These are phyloP conservation scores for Euwallacea similis DNA, from an alignment of 1,140 invertebrate species.

Conservation along the genomic window DNA sequence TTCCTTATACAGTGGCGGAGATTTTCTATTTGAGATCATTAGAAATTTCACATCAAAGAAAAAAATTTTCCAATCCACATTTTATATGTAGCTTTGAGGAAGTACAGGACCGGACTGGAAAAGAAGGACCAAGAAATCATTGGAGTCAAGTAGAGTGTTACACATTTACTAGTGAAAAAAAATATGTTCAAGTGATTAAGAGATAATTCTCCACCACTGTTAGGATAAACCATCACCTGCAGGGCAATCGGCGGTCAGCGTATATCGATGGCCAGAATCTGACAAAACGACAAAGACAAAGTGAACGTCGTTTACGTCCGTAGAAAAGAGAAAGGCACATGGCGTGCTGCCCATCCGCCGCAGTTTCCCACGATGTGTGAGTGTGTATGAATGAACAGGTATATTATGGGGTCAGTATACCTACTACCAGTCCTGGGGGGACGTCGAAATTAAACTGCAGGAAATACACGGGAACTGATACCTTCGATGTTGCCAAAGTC, in stretches of 20 bases:
- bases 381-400: constrained; percentile 45
- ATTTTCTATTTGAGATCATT: not conserved
- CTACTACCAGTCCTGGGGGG: constrained; percentile 39
- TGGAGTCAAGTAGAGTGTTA: not conserved
- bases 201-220: constrained; percentile 22
- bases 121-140: not conserved
- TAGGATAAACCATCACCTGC: constrained; percentile 22
- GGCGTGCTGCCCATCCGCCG: constrained; percentile 33
- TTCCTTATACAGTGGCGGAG: constrained; percentile 25
- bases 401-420: constrained; percentile 46
- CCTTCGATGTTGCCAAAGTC: constrained; percentile 22
- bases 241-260: constrained; percentile 26
- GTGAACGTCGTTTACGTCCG: constrained; percentile 2
- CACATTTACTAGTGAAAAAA: not conserved
- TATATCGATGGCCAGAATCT: constrained; percentile 34
- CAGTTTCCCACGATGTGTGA: constrained; percentile 44
- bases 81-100: not conserved
- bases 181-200: not conserved
- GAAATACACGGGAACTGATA: constrained; percentile 38
- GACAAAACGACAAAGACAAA: constrained; percentile 23
- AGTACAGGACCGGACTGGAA: not conserved
- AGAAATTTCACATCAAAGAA: not conserved
- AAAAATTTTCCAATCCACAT: not conserved
- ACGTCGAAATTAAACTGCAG: constrained; percentile 42
- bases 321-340: constrained; percentile 23